Base-by-base conservation (phyloP, 1,140 invertebrate genomes). In the Drosophila ananassae region DNA sequence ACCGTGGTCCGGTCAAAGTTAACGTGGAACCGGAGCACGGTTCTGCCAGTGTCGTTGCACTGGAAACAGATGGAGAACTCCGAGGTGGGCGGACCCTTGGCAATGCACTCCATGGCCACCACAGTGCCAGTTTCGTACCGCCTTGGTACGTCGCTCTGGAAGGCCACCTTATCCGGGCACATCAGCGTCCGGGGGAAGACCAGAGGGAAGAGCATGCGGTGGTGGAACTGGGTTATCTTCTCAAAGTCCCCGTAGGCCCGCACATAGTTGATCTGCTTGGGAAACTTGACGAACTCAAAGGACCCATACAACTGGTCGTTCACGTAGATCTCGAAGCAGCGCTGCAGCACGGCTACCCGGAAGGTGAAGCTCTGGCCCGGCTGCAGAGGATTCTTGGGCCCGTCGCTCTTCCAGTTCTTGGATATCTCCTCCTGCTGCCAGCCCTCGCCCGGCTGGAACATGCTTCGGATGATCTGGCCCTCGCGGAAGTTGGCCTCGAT, bases 401-500 rank as follows among this genome's bases (percentile, higher is more conserved):
- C 84, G 58, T 91, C 90, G 37, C 81, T 72, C 73, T 91, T 91
- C 90, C 90, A 91, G 56, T 91, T 91, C 59, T 91, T 91, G 2
- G 90, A 91, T 5, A 91, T 91, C 47, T 91, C 90, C 55, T 91
- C 90, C 67, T 91, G 90, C 58, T 91, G 79, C 90, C 90, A 91
- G 25, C 90, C 90, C 61, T 91, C 87, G 1, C 90, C 90, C 2
- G 90, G 90, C 69, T 85, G 89, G 56, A 91, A 91, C 90, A 91
- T 91, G 73, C 89, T 91, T 7, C 90, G 75, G 50, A 91, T 91
- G 58, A 91, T 91, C 73, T 91, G 90, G 47, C 91, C 91, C 67
- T 91, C 90, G 0, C 90, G 79, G 41, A 91, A 91, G 55, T 91
- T 91, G 6, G 90, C 90, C 51, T 91, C 90, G 25, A 91, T 91